Percentiles rank a stretch among this genome's conserved stretches.
phyloP scores from a whole-genome alignment of 37 sponge, comb jelly and placozoan genomes.

The Halichondria panicea region DNA sequence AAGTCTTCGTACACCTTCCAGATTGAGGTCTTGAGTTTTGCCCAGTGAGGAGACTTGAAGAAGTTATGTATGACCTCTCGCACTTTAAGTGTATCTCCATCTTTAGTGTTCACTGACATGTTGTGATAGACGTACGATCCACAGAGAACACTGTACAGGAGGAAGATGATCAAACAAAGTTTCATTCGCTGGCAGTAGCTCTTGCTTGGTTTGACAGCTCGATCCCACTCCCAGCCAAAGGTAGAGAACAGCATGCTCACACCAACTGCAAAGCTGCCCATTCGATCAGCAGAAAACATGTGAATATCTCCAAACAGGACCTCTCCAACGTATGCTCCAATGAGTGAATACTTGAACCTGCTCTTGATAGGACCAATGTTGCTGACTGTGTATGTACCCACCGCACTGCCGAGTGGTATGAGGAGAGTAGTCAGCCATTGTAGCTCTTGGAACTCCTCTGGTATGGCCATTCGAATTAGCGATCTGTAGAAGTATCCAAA shows the following conservation, averaged over 20 bases:
- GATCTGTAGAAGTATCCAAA: constrained; percentile 54
- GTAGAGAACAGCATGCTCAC: constrained; percentile 33
- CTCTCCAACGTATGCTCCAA: constrained; percentile 68
- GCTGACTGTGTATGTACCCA: constrained; percentile 78
- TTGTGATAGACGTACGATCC: constrained; percentile 63
- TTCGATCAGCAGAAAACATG: not conserved
- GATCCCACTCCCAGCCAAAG: constrained; percentile 36
- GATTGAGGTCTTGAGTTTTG: constrained; percentile 51
- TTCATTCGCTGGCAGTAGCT: constrained; percentile 33
- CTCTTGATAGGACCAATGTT: constrained; percentile 63
- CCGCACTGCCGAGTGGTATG: constrained; percentile 72
- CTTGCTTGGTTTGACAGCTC: not conserved
- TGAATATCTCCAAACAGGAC: constrained; percentile 39
- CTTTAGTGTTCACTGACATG: constrained; percentile 56
- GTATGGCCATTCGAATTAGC: constrained; percentile 48
- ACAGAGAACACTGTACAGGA: constrained; percentile 28
- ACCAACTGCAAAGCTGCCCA: constrained; percentile 5
- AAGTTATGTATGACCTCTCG: constrained; percentile 75
- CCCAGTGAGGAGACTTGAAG: constrained; percentile 78
- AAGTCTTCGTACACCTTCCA: constrained; percentile 38
- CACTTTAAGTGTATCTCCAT: constrained; percentile 78
- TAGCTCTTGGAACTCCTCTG: constrained; percentile 8
- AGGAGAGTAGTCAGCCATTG: constrained; percentile 7
- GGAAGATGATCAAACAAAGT: not conserved
- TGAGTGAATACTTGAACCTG: constrained; percentile 25